Evolutionary conservation across 2,888 invertebrate genomes (phyloP), one percentile per base, ranked within the genome.

Genomic region (Macrophya annulata): DNA sequence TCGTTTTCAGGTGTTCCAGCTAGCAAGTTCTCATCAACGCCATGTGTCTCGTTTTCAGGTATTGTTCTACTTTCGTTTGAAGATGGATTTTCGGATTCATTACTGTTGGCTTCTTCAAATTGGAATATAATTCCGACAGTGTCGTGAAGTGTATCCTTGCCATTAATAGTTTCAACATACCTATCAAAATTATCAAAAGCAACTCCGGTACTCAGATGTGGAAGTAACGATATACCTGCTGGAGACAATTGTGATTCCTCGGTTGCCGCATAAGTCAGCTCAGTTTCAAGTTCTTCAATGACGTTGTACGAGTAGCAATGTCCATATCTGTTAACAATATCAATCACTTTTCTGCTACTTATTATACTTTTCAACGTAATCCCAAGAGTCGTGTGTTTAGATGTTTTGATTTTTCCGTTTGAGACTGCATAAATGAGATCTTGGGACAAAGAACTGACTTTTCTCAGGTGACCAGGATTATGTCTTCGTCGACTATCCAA

Each of bases 251-350:
- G 83, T 5, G 87, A 85, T n/a, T 85, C 76, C 62, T 87, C 37
- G 9, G 86, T 43, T 48, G 87, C 88, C 17, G 89, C 55, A 88
- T 85, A 88, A 65, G 91, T 90, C 40, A 86, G 85, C 90, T 89
- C 89, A 40, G 91, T 90, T 89, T 92, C 92, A n/a, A 92, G 85
- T 88, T 91, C 91, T 89, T 92, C 91, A 21, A 90, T 83, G n/a
- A 68, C 85, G 45, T 87, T 77, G 83, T 91, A 92, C 82, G 89
- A 89, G 59, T 87, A 87, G 72, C 90, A 91, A 86, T 92, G 91
- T 40, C 92, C 91, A 85, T 89, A 91, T 87, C 86, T 89, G 87
- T 92, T 91, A 2, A 92, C 62, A 76, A 92, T 89, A 43, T 90
- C 86, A n/a, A 91, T 84, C 77, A 90, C 85, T 86, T 91, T 89